Evolutionary conservation across 2,888 invertebrate species (phyloP), one percentile per base, ranked within the genome.

Genomic region (Aplocera efformata): DNA sequence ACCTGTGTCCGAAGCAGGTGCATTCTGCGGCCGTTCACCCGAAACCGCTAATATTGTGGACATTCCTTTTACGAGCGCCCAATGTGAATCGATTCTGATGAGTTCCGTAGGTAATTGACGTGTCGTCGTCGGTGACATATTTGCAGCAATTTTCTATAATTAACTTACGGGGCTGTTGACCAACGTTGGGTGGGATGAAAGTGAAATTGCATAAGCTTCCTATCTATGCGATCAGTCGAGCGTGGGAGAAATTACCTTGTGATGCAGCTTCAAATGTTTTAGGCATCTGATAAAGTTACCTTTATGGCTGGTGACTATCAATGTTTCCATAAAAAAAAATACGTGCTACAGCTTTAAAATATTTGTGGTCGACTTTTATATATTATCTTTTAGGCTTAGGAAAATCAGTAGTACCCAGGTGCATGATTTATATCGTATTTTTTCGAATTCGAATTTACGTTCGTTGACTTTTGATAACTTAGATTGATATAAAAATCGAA

Each of bases 181-280:
- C 74, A 75, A 69, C 69, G 68, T 66, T 64, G 62, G 63, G 72
- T 70, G 76, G 81, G 63, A 72, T 70, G 76, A 82, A 83, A 80
- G 83, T 75, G 79, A 82, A 78, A 79, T 63, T 68, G 63, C 65
- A 62, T 64, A 56, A 64, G 62, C 58, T 74, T 74, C 72, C 74
- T 63, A 67, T 59, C 55, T 66, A 58, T 56, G 60, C 57, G 60
- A 68, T 59, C 59, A 53, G 60, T 51, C 50, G 54, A 61, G 63
- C 67, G 69, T 63, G 62, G 67, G 68, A 66, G 71, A 73, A 69
- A 74, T 62, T 63, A 51, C 49, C 31, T 41, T 40, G 52, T 44
- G 13, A 17, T 17, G 13, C 13, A 17, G 5, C 13, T 17, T 17
- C 5, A 17, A 17, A 5, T 17, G n/a, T n/a, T n/a, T n/a, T n/a